Base-by-base conservation (phyloP, 2,888 invertebrate species). In the Dicyrtoma fusca region DNA sequence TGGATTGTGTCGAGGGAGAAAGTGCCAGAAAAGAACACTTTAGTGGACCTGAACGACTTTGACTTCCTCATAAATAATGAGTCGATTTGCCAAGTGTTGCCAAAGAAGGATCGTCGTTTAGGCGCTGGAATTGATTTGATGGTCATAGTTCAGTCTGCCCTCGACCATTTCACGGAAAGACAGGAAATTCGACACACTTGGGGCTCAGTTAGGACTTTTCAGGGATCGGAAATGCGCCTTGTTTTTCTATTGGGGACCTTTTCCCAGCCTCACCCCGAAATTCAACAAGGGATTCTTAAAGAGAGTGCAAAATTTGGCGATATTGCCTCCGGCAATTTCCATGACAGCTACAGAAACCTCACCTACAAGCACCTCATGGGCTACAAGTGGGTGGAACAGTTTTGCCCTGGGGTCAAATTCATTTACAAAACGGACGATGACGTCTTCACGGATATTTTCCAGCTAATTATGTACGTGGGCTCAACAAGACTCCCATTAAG, bases 331-430 rank as follows among this genome's bases (percentile, higher is more conserved):
- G 80, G 80, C 0, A 79, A 80, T 51, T 81, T 82, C 73, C 59
- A 77, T 14, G 82, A 82, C 57, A 71, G 76, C 14, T 82, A 82
- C 57, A 63, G 76, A 4, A 81, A 81, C 69, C 70, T 82, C 17
- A 81, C 82, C 11, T 81, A 80, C 65, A 82, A 82, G 71, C 81
- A 82, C 69, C 66, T 82, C 51, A 75, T 81, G 73, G 80, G 81
- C 11, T 81, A 81, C 75, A 80, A 81, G 75, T 82, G 81, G 81
- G 69, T 81, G 21, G 65, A 82, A n/a, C 26, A 25, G 17, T 26
- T 14, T 26, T 57, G 57, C 13, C 26, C 25, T 25, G 10, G 25
- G 8, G 65, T 53, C 4, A 13, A 51, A 6, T 14, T 19, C 0
- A 34, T 51, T 17, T 17, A 62, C 6, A 82, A 82, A 74, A 73